phyloP scores from a whole-genome alignment of 2,797 vertebrate species.

The Vireo griseus region DNA sequence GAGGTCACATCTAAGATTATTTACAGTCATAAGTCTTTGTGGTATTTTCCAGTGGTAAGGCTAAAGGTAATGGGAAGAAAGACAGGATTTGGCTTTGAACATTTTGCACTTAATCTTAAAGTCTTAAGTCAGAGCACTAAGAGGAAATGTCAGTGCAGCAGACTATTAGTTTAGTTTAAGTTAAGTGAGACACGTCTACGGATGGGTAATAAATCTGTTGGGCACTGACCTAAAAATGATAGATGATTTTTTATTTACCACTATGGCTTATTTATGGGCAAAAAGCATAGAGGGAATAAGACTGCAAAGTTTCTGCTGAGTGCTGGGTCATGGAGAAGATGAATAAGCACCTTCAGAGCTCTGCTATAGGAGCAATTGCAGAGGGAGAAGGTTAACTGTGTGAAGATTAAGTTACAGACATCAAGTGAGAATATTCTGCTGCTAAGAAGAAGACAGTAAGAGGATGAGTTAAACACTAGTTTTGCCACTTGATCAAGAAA shows the following conservation, averaged over 20 bases:
- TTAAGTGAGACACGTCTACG: neutral
- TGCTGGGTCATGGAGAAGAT: neutral
- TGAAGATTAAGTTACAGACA: neutral
- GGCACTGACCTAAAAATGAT: neutral
- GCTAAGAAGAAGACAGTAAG: neutral
- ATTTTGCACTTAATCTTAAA: neutral
- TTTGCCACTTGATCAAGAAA: neutral
- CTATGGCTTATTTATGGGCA: neutral
- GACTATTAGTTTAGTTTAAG: neutral
- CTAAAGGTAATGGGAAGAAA: neutral
- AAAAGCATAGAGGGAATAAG: neutral
- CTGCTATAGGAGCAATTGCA: neutral
- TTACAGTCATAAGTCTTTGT: neutral
- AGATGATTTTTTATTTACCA: neutral
- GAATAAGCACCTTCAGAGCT: neutral
- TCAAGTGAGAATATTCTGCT: neutral
- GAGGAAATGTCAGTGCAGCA: neutral
- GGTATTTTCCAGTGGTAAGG: neutral
- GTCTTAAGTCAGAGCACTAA: neutral
- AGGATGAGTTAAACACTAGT: neutral
- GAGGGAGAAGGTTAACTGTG: neutral
- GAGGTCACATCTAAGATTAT: neutral
- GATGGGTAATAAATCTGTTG: constrained; percentile 1
- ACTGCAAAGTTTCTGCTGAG: neutral
- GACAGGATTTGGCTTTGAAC: neutral